Conservation (phyloP, 1,140 invertebrate genomes). For the Latrodectus geometricus region DNA sequence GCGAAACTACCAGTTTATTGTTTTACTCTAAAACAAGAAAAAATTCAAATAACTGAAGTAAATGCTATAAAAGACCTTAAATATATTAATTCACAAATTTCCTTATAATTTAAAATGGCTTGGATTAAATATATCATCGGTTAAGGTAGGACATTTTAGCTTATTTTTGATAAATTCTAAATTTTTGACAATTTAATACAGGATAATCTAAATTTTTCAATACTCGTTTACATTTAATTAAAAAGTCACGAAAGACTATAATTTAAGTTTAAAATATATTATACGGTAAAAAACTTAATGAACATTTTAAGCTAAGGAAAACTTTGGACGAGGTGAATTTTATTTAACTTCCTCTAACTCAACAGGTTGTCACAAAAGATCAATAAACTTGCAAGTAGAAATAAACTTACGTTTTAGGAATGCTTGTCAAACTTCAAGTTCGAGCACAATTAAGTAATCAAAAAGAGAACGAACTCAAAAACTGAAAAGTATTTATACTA, state of each 20-base stretch:
- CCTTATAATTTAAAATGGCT: too few species aligned
- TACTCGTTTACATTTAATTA: background rate
- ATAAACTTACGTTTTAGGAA: background rate
- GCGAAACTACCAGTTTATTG: too few species aligned
- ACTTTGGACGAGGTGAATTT: background rate
- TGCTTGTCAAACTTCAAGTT: background rate
- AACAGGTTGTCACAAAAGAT: background rate
- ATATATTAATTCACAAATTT: too few species aligned
- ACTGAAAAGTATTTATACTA: background rate
- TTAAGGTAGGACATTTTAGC: too few species aligned
- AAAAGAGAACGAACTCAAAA: background rate
- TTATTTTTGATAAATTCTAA: too few species aligned
- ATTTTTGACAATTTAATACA: too few species aligned
- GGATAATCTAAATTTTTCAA: too few species aligned
- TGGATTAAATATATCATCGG: too few species aligned
- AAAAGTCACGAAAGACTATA: background rate
- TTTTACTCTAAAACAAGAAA: too few species aligned
- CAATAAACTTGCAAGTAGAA: background rate
- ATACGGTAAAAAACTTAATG: background rate
- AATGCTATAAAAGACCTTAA: too few species aligned
- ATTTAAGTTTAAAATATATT: too few species aligned
- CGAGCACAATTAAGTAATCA: background rate
- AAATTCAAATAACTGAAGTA: too few species aligned
- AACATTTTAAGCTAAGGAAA: background rate
- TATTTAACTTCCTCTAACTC: background rate